Evolutionary conservation across 2,888 invertebrate genomes (phyloP), one percentile per base, ranked within the genome.

Genomic region (Phortica magna): DNA sequence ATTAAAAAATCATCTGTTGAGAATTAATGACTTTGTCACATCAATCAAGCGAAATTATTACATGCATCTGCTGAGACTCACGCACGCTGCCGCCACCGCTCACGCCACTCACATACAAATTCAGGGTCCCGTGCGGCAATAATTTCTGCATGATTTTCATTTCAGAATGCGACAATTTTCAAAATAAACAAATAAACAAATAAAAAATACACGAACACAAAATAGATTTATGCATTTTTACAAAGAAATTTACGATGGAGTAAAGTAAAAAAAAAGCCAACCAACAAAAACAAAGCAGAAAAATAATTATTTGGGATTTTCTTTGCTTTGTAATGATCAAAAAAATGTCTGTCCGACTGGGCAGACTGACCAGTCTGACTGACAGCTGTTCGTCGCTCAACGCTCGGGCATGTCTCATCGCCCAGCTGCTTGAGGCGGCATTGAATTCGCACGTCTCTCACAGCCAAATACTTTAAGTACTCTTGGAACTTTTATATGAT

Each of bases 1-100:
- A 71, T 71, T 71, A 71, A 71, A 55, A 55, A 55, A 71, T 7
- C 75, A 76, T 61, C 17, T 19, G 22, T 61, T 19, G 14, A 78
- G 85, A 86, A 87, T 86, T 89, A 89, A 89, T 88, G 86, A 89
- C 84, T 83, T 80, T 87, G 87, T 76, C 90, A 87, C 89, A 89
- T 89, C 89, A 89, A 90, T 90, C 89, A 88, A 74, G 31, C 82
- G 79, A 80, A 81, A 83, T 86, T 88, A 88, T 89, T 87, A 77
- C 55, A 61, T 41, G 74, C 73, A 31, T 1, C 55, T 31, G 53
- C 39, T 17, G 71, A 53, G 22, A 42, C 55, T 17, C 31, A n/a
- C 12, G 55, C 31, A 7, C 65, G 31, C 1, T 10, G 71, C 14
- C 10, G 39, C 31, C 14, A 31, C 65, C 14, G 31, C 65, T 9